Evolutionary conservation across 2,113 vertebrate genomes (phyloP).

Genomic region (Neolamprologus sp.): DNA sequence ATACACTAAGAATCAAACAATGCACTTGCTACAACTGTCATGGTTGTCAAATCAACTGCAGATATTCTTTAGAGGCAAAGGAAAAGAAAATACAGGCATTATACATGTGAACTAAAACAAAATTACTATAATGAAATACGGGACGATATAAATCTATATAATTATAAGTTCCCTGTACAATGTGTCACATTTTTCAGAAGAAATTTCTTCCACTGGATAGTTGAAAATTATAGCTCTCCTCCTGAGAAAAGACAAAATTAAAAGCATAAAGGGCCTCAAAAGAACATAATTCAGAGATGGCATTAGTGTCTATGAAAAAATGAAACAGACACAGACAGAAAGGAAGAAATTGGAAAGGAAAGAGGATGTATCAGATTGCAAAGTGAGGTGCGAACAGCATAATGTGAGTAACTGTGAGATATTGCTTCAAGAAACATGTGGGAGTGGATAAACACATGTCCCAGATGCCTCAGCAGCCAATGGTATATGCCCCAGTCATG

Average conservation of each 20-base stretch:
- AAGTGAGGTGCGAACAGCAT: not conserved
- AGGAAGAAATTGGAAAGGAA: not conserved
- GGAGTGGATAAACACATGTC: slow-evolving; percentile 42
- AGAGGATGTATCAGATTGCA: slow-evolving; percentile 5
- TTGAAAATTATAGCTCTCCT: not conserved
- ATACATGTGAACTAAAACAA: not conserved
- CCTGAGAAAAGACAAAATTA: not conserved
- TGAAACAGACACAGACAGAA: not conserved
- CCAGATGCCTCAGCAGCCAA: not conserved
- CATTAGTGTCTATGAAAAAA: not conserved
- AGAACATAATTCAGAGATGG: not conserved
- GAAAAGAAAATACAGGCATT: not conserved
- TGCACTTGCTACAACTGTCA: not conserved
- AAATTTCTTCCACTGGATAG: not conserved
- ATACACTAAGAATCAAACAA: not conserved
- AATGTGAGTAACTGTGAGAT: slow-evolving; percentile 3
- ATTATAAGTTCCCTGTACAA: not conserved
- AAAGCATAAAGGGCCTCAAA: not conserved
- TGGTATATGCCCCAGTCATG: slow-evolving; percentile 4
- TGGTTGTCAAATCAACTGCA: not conserved
- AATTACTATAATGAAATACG: not conserved
- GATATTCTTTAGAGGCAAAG: not conserved
- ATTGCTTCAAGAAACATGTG: slow-evolving; percentile 13
- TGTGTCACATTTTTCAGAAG: not conserved
- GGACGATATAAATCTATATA: not conserved